Percentiles rank a stretch among this genome's conserved stretches.
These are phyloP conservation scores for Galaxias olidus DNA, from an alignment of 2,797 vertebrate species.

Conservation along the genomic window DNA sequence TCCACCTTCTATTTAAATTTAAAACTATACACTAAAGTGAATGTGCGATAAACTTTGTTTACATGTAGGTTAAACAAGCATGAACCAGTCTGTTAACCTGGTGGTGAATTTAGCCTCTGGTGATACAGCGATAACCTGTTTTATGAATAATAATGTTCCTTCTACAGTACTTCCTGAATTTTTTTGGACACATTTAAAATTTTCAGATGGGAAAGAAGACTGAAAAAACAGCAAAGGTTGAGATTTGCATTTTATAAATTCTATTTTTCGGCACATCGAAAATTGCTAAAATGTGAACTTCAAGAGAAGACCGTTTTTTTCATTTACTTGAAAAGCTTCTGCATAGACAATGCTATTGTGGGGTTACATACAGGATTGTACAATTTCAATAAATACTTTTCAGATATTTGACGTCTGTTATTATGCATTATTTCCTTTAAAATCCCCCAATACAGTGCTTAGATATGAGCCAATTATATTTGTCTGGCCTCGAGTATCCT, in stretches of 20 bases:
- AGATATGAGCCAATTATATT: no score
- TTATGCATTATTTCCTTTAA: no score
- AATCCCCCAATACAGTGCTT: no score
- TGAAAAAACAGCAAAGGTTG: constrained; percentile 39
- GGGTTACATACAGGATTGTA: constrained; percentile 78
- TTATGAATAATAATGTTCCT: constrained; percentile 21
- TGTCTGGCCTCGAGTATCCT: no score
- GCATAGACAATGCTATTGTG: constrained; percentile 74
- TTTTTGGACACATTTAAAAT: constrained; percentile 37
- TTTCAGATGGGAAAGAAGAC: constrained; percentile 26
- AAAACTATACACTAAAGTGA: constrained; percentile 46
- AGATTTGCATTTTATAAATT: constrained; percentile 73
- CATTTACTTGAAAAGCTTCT: constrained; percentile 65
- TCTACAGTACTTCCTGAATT: constrained; percentile 29
- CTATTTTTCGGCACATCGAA: constrained; percentile 70
- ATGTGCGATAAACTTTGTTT: constrained; percentile 65
- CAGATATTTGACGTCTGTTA: constrained; percentile 59
- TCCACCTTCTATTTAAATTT: constrained; percentile 54
- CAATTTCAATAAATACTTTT: constrained; percentile 86
- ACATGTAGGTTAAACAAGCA: constrained; percentile 57
- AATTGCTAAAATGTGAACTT: constrained; percentile 73
- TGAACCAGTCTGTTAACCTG: constrained; percentile 34
- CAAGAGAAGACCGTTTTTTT: constrained; percentile 63
- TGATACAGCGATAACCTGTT: constrained; percentile 13
- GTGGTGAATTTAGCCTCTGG: constrained; percentile 42